A percentile compares a stretch with the other conserved stretches of the same genome.
These are phyloP conservation scores for Brevimyrus niger DNA, from an alignment of 2,113 vertebrate genomes.

Conservation along the genomic window DNA sequence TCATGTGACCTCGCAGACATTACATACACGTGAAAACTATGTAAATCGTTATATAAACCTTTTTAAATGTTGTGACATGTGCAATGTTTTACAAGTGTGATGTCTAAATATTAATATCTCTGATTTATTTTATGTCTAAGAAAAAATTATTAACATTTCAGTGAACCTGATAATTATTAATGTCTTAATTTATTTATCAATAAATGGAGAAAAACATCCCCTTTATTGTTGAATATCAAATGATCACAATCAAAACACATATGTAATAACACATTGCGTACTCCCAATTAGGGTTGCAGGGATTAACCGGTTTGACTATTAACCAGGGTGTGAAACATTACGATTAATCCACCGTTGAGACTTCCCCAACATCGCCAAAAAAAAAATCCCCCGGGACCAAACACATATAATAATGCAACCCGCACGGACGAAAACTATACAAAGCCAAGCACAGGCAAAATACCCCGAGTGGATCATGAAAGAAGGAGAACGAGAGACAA, in stretches of 20 bases:
- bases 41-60: not conserved
- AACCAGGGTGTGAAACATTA: no score
- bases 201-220: not conserved
- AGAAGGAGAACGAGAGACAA: not conserved
- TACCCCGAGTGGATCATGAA: no score
- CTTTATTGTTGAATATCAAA: not conserved
- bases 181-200: no score
- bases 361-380: no score
- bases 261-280: not conserved
- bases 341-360: no score
- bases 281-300: no score
- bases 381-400: no score
- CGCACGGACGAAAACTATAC: no score
- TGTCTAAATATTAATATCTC: not conserved
- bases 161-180: not conserved
- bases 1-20: not conserved
- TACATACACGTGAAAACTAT: not conserved
- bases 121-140: not conserved
- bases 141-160: not conserved
- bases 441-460: no score
- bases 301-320: no score
- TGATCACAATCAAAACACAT: not conserved
- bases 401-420: no score
- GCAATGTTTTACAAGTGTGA: not conserved
- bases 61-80: not conserved